Base-by-base conservation (phyloP, 2,797 vertebrate genomes). In the Botia kubotai region DNA sequence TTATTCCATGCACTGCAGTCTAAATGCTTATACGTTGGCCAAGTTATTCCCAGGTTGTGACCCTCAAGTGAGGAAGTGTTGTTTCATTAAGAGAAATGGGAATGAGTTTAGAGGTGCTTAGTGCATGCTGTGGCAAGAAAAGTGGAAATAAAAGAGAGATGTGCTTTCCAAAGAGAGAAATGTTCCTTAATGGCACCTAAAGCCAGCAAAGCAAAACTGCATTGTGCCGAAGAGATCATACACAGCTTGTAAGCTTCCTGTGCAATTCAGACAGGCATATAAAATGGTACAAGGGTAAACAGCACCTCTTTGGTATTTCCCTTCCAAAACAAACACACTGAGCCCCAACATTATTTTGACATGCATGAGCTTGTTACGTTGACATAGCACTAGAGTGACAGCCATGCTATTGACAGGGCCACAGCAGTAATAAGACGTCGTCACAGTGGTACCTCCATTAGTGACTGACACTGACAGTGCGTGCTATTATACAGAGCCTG, bases 1-100 rank as follows among this genome's bases (percentile, higher is more conserved):
- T 71, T 81, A 92, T 93, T 91, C 91, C 10, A 46, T 46, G 60
- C 73, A 67, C 58, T 72, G 72, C 72, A 68, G 93, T 95, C 94
- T 93, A 93, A 95, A 95, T 94, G 95, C 95, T 96, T 96, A 94
- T 93, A 93, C 91, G 87, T 91, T 82, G 90, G 86, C 85, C 81
- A 77, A 76, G 89, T 90, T 63, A 72, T 74, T 91, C 89, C 89
- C 76, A 83, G 71, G 88, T 85, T 88, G 91, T 92, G 91, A 88
- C 92, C 89, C 92, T 92, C 91, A 86, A 87, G 78, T 86, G 91
- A 90, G 88, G 89, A 86, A 82, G 66, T 85, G 85, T 87, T 91
- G 90, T 93, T 92, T 93, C 91, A 93, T 93, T 92, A 94, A 92
- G 88, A 83, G 77, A 81, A 79, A 80, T 76, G 68, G 52, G 69